Percentiles rank a stretch among this genome's conserved stretches.
Evolutionary conservation across 2,113 vertebrate genomes (phyloP).

Genomic region (Morone saxatilis): DNA sequence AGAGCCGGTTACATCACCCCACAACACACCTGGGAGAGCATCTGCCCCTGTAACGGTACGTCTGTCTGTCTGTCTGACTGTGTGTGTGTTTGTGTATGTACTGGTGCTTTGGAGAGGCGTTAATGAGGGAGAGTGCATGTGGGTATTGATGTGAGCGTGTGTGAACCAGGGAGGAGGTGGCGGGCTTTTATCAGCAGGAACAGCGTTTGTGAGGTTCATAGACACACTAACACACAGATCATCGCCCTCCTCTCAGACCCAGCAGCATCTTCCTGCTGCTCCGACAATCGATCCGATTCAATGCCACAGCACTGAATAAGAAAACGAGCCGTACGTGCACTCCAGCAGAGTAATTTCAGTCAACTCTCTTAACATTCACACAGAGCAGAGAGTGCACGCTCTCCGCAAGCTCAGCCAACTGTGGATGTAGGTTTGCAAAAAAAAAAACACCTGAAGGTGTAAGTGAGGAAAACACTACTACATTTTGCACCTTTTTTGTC

Average conservation of each 20-base stretch:
- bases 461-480: neutral
- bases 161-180: neutral
- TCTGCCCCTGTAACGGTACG: conserved; percentile 94
- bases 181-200: neutral
- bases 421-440: neutral
- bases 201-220: neutral
- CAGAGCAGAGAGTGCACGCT: neutral
- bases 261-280: neutral
- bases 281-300: neutral
- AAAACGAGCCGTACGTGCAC: neutral
- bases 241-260: neutral
- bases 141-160: neutral
- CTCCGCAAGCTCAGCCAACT: neutral
- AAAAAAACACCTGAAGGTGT: neutral
- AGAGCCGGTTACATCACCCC: conserved; percentile 93
- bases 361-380: neutral
- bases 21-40: conserved; percentile 87
- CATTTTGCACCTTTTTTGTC: neutral
- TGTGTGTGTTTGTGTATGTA: neutral
- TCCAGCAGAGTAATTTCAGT: neutral
- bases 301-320: neutral
- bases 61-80: neutral
- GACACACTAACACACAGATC: neutral
- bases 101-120: neutral
- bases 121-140: neutral